A percentile compares a stretch with the other conserved stretches of the same genome.
These are phyloP conservation scores for Ecliptopera silaceata DNA, from an alignment of 2,888 invertebrate species.

Conservation along the genomic window DNA sequence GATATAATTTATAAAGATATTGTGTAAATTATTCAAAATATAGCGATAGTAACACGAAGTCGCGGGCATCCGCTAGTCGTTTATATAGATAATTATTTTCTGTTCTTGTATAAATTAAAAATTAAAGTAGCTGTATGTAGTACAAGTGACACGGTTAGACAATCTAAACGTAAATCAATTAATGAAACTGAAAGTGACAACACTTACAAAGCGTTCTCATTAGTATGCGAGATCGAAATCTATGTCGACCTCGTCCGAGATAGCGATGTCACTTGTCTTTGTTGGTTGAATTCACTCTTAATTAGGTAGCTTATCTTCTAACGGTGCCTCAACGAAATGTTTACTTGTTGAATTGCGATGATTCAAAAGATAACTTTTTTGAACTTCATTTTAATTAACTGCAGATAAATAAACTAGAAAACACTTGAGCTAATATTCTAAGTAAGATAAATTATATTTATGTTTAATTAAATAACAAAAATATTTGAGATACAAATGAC, in stretches of 20 bases:
- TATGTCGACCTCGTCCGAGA: constrained; percentile 30
- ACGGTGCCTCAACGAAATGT: not conserved
- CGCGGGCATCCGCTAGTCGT: too few species aligned
- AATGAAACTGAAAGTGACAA: constrained; percentile 68
- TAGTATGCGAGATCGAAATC: constrained; percentile 36
- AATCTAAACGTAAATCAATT: constrained; percentile 73
- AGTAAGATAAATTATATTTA: not conserved
- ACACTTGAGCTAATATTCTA: too few species aligned
- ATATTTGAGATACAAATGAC: too few species aligned
- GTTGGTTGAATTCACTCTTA: constrained; percentile 29
- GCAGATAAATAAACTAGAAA: too few species aligned
- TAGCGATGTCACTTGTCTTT: constrained; percentile 25
- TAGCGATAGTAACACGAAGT: too few species aligned
- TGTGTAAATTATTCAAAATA: too few species aligned
- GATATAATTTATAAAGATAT: too few species aligned
- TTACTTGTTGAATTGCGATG: not conserved
- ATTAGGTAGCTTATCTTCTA: constrained; percentile 30
- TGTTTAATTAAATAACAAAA: too few species aligned
- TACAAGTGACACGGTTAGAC: constrained; percentile 18
- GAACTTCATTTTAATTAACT: too few species aligned
- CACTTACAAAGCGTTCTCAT: constrained; percentile 44
- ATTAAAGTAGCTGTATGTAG: constrained; percentile 7
- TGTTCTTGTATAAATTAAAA: not conserved
- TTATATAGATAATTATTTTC: too few species aligned
- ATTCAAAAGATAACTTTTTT: not conserved